Conservation (phyloP, 30 jellyfish, hydroid and myxozoan genomes). For the Turritopsis dohrnii region DNA sequence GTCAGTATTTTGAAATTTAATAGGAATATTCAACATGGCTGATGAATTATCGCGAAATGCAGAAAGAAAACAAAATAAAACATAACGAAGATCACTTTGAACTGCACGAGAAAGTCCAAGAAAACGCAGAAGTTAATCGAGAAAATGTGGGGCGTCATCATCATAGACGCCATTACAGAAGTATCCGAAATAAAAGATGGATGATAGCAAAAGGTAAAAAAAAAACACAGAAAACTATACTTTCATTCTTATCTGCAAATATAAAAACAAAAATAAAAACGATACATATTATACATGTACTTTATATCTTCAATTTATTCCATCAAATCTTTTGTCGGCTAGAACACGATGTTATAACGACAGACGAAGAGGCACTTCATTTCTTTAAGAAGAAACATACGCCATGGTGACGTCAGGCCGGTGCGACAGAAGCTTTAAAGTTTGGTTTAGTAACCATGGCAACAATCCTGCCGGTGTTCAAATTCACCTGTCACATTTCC, state of each 20-base stretch:
- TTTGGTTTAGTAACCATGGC: not conserved
- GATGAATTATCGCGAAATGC: constrained; percentile 9
- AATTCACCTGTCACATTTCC: not conserved
- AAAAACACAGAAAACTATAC: too few relatives aligned
- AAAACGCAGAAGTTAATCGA: not conserved
- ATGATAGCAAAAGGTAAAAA: not conserved
- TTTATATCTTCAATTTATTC: not conserved
- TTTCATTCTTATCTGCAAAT: too few relatives aligned
- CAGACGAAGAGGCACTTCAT: not conserved
- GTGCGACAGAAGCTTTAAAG: too few relatives aligned
- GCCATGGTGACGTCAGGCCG: not conserved
- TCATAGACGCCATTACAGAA: not conserved
- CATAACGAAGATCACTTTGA: not conserved
- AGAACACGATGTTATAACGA: not conserved
- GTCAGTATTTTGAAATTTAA: not conserved
- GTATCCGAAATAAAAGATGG: not conserved
- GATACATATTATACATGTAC: not conserved
- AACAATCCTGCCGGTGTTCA: not conserved
- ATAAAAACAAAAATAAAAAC: not conserved
- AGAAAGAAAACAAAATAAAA: not conserved
- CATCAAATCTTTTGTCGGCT: not conserved
- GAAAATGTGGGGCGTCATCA: constrained; percentile 10
- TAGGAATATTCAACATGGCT: constrained; percentile 4
- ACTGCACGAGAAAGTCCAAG: not conserved
- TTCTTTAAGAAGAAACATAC: not conserved